Conservation (phyloP, 2,113 vertebrate genomes). For the Sebastes schlegelii region DNA sequence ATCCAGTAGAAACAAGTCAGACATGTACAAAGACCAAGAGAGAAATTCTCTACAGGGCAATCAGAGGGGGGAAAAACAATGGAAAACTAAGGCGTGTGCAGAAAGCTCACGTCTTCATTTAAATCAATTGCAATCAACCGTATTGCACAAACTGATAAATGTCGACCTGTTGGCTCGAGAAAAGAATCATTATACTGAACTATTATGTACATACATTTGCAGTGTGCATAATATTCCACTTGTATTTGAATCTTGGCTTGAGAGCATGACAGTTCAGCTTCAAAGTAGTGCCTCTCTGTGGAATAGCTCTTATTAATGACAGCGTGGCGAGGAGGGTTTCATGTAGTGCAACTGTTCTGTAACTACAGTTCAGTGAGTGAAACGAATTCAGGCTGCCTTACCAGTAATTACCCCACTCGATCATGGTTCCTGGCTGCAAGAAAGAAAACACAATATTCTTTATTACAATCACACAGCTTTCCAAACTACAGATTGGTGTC, state of each 20-base stretch:
- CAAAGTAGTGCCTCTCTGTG: slow-evolving; percentile 48
- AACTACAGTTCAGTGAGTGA: slow-evolving; percentile 58
- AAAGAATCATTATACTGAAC: background rate
- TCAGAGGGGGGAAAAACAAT: background rate
- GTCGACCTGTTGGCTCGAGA: slow-evolving; percentile 10
- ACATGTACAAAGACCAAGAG: background rate
- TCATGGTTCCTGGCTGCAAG: slow-evolving; percentile 97
- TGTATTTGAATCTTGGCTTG: slow-evolving; percentile 40
- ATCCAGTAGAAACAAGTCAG: background rate
- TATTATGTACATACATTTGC: background rate
- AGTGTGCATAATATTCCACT: background rate
- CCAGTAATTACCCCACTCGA: slow-evolving; percentile 99
- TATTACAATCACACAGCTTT: slow-evolving; percentile 24
- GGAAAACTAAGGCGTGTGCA: background rate
- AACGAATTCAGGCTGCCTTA: slow-evolving; percentile 81
- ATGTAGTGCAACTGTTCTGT: slow-evolving; percentile 58
- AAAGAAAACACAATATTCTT: slow-evolving; percentile 60
- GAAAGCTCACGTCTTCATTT: background rate
- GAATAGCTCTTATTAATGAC: slow-evolving; percentile 67
- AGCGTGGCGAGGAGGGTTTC: slow-evolving; percentile 44
- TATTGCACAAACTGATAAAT: slow-evolving; percentile 20
- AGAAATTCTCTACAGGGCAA: background rate
- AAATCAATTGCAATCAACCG: slow-evolving; percentile 33
- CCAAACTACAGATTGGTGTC: background rate
- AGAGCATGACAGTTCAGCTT: slow-evolving; percentile 38